Percentiles rank a stretch among this genome's conserved stretches.
These are phyloP conservation scores for Patiria miniata DNA, from an alignment of 35 echinoderm and acorn worm genomes.

Conservation along the genomic window DNA sequence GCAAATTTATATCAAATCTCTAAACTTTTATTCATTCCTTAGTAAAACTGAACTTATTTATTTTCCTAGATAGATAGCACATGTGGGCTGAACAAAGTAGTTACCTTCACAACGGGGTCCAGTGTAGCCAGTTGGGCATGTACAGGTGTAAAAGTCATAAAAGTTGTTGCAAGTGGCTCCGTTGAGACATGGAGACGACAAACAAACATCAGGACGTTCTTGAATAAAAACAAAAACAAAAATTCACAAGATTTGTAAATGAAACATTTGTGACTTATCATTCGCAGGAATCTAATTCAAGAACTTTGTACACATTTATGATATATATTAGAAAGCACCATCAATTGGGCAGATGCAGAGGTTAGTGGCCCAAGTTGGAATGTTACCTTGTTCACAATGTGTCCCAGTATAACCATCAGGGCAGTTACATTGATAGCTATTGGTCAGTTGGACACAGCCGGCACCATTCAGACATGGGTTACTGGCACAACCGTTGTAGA, in stretches of 20 bases:
- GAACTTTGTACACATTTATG: no score
- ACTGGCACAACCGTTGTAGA: conserved; percentile 33
- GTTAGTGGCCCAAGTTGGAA: not conserved
- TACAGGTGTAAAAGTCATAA: conserved; percentile 21
- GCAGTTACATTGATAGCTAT: not conserved
- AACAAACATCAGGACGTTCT: not conserved
- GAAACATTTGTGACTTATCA: no score
- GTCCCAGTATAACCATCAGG: not conserved
- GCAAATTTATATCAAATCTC: no score
- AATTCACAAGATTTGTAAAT: no score
- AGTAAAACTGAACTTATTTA: no score
- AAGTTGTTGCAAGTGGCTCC: conserved; percentile 39
- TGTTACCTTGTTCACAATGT: not conserved
- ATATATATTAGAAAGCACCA: not conserved
- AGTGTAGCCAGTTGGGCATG: conserved; percentile 33
- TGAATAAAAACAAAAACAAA: not conserved
- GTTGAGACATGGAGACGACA: not conserved
- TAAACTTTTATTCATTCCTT: no score
- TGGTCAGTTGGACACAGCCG: not conserved
- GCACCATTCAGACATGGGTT: conserved; percentile 63
- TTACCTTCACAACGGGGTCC: conserved; percentile 45
- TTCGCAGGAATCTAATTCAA: not conserved
- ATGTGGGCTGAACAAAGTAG: no score
- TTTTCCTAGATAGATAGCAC: no score
- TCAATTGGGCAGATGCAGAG: not conserved